Percentiles rank a stretch among this genome's conserved stretches.
Conservation (phyloP, 92 coral and sea anemone genomes). For the Epizoanthus ramosus region DNA sequence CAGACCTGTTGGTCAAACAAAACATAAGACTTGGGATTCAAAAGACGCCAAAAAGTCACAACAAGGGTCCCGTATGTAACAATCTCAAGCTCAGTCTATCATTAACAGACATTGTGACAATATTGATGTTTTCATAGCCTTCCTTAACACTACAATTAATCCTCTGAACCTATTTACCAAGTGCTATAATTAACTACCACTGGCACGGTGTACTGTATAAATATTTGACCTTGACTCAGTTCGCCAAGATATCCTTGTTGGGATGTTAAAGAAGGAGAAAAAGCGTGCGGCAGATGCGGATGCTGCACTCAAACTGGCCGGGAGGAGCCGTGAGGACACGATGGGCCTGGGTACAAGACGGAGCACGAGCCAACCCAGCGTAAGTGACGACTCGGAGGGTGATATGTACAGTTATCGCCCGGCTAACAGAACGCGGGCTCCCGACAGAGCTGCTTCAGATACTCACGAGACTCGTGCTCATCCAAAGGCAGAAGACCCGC, state of each 20-base stretch:
- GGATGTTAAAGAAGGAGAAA: slow-evolving; percentile 94
- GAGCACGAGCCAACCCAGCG: slow-evolving; percentile 69
- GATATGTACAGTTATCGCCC: slow-evolving; percentile 31
- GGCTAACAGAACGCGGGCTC: slow-evolving; percentile 44
- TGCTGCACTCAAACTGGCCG: slow-evolving; percentile 43
- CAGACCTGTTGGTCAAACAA: too few relatives aligned
- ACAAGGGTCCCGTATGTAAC: too few relatives aligned
- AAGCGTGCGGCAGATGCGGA: slow-evolving; percentile 75
- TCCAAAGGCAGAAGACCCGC: slow-evolving; percentile 54
- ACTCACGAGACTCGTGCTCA: slow-evolving; percentile 58
- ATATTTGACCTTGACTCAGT: slow-evolving; percentile 17
- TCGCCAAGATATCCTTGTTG: slow-evolving; percentile 82
- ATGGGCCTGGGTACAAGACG: slow-evolving; percentile 32
- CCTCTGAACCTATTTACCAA: too few relatives aligned
- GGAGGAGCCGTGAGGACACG: slow-evolving; percentile 15
- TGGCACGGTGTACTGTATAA: too few relatives aligned
- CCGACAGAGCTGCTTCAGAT: slow-evolving; percentile 63
- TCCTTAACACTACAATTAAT: too few relatives aligned
- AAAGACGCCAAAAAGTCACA: too few relatives aligned
- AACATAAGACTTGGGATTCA: too few relatives aligned
- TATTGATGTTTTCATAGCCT: too few relatives aligned
- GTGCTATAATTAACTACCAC: too few relatives aligned
- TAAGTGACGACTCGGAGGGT: slow-evolving; percentile 60
- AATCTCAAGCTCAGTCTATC: neutral
- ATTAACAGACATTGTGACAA: neutral